phyloP scores from a whole-genome alignment of 2,888 invertebrate genomes.

The Adelphocoris suturalis region DNA sequence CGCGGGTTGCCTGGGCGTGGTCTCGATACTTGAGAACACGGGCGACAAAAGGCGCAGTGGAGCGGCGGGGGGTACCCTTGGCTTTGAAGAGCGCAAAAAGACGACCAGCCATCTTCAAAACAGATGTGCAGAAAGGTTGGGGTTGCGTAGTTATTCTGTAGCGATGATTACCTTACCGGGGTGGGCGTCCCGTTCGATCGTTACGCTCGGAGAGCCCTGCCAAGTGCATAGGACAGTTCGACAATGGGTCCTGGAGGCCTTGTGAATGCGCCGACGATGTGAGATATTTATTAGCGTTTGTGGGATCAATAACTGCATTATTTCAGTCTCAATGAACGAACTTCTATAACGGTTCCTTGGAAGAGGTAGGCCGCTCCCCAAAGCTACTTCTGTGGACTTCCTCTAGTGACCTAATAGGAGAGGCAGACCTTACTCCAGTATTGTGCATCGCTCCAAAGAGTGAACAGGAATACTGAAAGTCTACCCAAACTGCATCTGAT shows the following conservation, averaged over 20 bases:
- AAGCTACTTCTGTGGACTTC: neutral
- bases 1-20: constrained; percentile 62
- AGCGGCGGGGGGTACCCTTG: constrained; percentile 13
- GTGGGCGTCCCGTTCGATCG: constrained; percentile 57
- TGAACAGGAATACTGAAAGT: too few relatives aligned
- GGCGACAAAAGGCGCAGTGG: neutral
- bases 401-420: neutral
- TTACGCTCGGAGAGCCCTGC: constrained; percentile 67
- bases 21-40: constrained; percentile 68
- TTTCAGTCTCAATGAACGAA: constrained; percentile 31
- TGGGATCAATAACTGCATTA: constrained; percentile 55
- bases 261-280: constrained; percentile 15
- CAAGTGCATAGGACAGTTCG: constrained; percentile 51
- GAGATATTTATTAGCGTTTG: constrained; percentile 58
- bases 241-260: constrained; percentile 54
- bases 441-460: too few relatives aligned
- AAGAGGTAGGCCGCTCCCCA: neutral
- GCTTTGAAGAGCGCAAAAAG: constrained; percentile 70
- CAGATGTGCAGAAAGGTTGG: constrained; percentile 61
- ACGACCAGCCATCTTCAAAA: constrained; percentile 70
- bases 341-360: constrained; percentile 44
- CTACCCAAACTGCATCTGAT: too few relatives aligned
- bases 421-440: too few relatives aligned
- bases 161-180: constrained; percentile 67
- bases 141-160: constrained; percentile 42